phyloP scores from a whole-genome alignment of 2,113 vertebrate species.

The Chionis minor region DNA sequence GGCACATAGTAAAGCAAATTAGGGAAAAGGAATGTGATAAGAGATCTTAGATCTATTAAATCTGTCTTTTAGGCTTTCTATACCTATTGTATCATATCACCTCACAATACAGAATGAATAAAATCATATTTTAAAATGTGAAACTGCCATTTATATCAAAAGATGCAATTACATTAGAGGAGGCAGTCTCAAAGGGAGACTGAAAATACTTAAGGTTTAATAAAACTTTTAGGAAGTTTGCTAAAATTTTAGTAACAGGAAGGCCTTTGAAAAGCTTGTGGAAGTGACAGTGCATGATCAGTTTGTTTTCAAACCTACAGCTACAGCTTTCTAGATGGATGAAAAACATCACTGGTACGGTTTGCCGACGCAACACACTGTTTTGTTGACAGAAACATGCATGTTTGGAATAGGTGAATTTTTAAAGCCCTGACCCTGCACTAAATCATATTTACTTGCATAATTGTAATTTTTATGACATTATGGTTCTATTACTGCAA shows the following conservation, averaged over 20 bases:
- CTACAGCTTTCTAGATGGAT: background rate
- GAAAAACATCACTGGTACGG: background rate
- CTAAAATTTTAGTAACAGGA: background rate
- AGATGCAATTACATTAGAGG: background rate
- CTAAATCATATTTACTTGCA: background rate
- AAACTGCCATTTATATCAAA: background rate
- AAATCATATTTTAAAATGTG: conserved; percentile 33
- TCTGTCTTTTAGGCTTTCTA: conserved; percentile 34
- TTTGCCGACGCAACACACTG: background rate
- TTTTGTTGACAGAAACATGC: background rate
- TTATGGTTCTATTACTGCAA: background rate
- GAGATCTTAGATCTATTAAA: conserved; percentile 50
- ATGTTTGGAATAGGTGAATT: background rate
- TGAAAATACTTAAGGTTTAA: background rate
- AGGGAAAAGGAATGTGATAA: conserved; percentile 29
- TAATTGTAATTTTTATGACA: background rate
- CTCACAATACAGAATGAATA: background rate
- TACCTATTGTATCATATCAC: conserved; percentile 4
- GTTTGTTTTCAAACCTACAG: background rate
- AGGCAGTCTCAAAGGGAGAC: background rate
- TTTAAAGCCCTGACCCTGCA: background rate
- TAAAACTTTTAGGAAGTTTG: background rate
- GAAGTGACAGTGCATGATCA: background rate
- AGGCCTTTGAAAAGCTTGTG: background rate
- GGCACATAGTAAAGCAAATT: background rate